A percentile compares a stretch with the other conserved stretches of the same genome.
Conservation (phyloP, 2,797 vertebrate genomes). For the Aselliscus stoliczkanus region DNA sequence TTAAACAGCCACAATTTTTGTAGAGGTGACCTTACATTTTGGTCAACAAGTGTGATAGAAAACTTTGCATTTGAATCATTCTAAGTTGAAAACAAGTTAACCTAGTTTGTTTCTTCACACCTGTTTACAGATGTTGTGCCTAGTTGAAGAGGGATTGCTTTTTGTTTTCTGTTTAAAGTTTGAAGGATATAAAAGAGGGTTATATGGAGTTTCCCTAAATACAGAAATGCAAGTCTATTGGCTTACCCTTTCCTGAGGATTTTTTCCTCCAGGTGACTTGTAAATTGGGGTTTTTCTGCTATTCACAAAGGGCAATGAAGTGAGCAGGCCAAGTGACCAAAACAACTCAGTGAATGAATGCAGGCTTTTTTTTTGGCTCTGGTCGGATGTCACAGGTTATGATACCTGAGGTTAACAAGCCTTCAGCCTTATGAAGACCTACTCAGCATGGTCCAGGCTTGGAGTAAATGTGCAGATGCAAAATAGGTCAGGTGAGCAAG, state of each 20-base stretch:
- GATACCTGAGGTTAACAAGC: not conserved
- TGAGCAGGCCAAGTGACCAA: not conserved
- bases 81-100: not conserved
- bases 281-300: not conserved
- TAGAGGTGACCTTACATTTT: not conserved
- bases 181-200: not conserved
- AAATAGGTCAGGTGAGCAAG: not conserved
- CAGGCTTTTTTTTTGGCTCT: not conserved
- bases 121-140: fast-evolving
- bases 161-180: not conserved
- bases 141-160: not conserved
- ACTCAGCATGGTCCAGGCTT: not conserved
- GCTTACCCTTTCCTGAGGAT: not conserved
- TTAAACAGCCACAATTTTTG: not conserved
- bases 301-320: not conserved
- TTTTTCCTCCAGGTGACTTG: not conserved
- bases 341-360: not conserved
- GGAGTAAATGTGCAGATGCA: not conserved
- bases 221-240: not conserved
- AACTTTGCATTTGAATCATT: not conserved
- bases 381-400: not conserved
- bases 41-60: not conserved
- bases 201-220: not conserved
- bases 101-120: not conserved
- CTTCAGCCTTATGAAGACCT: not conserved